These are phyloP conservation scores for Clupea harengus DNA, from an alignment of 2,113 vertebrate genomes.

Conservation along the genomic window DNA sequence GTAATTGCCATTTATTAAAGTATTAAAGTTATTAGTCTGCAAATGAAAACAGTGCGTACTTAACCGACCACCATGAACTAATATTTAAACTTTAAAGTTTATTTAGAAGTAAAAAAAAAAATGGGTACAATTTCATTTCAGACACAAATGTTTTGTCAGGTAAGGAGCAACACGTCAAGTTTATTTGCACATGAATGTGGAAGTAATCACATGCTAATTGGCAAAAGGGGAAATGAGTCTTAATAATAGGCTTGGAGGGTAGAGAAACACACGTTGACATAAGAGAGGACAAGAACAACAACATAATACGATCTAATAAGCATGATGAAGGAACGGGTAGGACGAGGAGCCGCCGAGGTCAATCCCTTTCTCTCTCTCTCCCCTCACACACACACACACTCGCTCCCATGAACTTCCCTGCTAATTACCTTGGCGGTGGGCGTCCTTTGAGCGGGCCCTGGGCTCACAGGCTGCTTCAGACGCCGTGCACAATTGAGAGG, in stretches of 20 bases:
- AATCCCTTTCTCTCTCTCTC: neutral
- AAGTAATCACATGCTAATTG: conserved; percentile 74
- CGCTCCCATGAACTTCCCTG: neutral
- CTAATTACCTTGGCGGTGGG: conserved; percentile 4
- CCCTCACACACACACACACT: neutral
- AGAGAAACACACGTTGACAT: conserved; percentile 42
- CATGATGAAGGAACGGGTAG: conserved; percentile 47
- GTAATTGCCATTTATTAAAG: conserved; percentile 72
- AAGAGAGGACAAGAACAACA: conserved; percentile 59
- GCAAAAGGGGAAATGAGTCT: conserved; percentile 70
- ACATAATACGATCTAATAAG: conserved; percentile 63
- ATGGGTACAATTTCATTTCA: conserved; percentile 60
- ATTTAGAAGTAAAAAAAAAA: conserved; percentile 58
- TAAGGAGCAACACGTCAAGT: conserved; percentile 43
- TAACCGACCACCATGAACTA: conserved; percentile 68
- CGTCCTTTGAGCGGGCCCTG: neutral
- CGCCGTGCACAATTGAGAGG: neutral
- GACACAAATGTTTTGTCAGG: conserved; percentile 63
- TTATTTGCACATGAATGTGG: conserved; percentile 74
- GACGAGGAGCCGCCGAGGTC: neutral
- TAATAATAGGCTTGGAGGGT: conserved; percentile 53
- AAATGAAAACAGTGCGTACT: conserved; percentile 66
- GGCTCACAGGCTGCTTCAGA: neutral
- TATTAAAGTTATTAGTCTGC: conserved; percentile 68
- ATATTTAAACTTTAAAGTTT: conserved; percentile 65